Evolutionary conservation across 1,140 invertebrate genomes (phyloP), one percentile per base, ranked within the genome.

Genomic region (Micrasema longulum): DNA sequence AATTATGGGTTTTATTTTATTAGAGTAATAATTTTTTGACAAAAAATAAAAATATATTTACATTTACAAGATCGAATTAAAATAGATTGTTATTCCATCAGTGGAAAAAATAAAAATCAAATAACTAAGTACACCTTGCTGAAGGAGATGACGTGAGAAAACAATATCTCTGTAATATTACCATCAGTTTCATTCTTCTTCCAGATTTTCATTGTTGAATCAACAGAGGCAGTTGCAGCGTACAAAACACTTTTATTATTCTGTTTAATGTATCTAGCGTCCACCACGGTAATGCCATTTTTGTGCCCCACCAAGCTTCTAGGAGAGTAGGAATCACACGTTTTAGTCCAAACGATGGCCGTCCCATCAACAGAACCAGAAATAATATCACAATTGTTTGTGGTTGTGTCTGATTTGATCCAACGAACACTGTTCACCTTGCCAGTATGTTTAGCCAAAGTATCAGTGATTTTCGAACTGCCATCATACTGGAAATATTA

Each of bases 361-460:
- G 88, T 90, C 57, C 88, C 88, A 80, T 97, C 95, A 36, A 88
- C 85, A 0, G 92, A 92, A 1, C 89, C 90, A 18, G 94, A 94
- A 7, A 96, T 77, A 7, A 75, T 72, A 16, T 67, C 57, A n/a
- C n/a, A n/a, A n/a, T 55, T 16, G 14, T 12, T 38, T 12, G 16
- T 18, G 35, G 35, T 53, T 1, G 35, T 10, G 10, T 52, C n/a
- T 47, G 26, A 50, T 65, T 48, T 43, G 14, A 75, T 50, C 73
- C 73, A 75, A 57, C 48, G 14, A 1, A 75, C 66, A 11, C 43
- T 38, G 52, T 66, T 72, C 0, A 75, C 68, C 23, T 55, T 48
- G 6, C 63, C 60, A n/a, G 22, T 72, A 23, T 75, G 74, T 9
- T 47, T 38, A 10, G 52, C 31, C 26, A 75, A 60, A 12, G 74